These are phyloP conservation scores for Heliconius cydno DNA, from an alignment of 2,888 invertebrate species.

Conservation along the genomic window DNA sequence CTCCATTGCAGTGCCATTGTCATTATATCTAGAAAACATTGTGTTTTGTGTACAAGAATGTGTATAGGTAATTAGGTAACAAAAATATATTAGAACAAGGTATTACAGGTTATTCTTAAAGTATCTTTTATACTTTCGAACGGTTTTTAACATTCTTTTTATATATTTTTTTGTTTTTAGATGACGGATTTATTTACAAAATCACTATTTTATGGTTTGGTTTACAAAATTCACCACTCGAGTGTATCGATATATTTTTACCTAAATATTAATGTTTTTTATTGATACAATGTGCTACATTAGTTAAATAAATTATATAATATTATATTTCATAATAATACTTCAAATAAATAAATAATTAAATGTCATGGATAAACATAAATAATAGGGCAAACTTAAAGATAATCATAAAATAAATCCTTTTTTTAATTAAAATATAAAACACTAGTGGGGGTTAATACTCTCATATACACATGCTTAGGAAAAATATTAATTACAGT, in stretches of 20 bases:
- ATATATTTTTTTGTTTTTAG: neutral
- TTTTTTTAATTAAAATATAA: constrained; percentile 32
- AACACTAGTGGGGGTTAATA: constrained; percentile 38
- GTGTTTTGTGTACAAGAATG: neutral
- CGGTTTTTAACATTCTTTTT: too few species aligned
- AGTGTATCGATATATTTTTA: neutral
- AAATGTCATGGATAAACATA: constrained; percentile 32
- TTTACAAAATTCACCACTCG: neutral
- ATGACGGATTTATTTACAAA: neutral
- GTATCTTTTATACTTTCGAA: neutral
- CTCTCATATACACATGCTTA: constrained; percentile 46
- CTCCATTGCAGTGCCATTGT: neutral
- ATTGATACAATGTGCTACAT: neutral
- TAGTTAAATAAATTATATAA: neutral
- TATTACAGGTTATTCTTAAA: neutral
- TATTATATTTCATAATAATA: constrained; percentile 26
- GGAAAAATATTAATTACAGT: constrained; percentile 41
- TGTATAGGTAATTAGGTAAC: constrained; percentile 9
- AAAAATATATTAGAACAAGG: neutral
- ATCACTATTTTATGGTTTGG: neutral
- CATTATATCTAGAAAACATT: neutral
- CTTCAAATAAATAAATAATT: constrained; percentile 31
- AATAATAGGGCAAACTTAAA: constrained; percentile 27
- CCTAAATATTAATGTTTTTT: neutral
- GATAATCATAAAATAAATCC: constrained; percentile 26